phyloP scores from a whole-genome alignment of 2,797 vertebrate genomes.

The Fistularia tabacaria region DNA sequence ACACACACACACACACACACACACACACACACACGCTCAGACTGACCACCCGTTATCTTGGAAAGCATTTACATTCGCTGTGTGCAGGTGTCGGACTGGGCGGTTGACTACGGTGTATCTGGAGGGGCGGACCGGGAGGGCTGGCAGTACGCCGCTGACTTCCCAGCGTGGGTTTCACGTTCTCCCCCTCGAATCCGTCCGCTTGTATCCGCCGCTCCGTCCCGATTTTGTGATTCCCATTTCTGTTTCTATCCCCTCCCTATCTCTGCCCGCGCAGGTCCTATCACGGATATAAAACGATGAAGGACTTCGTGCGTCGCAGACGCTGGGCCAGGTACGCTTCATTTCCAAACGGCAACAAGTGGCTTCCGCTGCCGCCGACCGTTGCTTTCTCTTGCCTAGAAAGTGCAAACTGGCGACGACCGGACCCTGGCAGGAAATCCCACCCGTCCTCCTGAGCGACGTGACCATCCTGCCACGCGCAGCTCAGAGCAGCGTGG shows the following conservation, averaged over 20 bases:
- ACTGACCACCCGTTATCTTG: neutral
- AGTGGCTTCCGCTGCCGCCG: too few relatives aligned
- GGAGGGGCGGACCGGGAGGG: conserved; percentile 91
- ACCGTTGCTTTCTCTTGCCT: conserved; percentile 3
- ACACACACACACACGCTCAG: conserved; percentile 1
- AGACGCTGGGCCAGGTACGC: conserved; percentile 92
- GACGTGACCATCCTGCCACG: conserved; percentile 88
- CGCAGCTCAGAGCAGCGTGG: conserved; percentile 60
- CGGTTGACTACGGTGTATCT: conserved; percentile 80
- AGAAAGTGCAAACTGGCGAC: conserved; percentile 96
- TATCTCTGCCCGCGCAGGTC: conserved; percentile 72
- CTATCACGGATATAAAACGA: conserved; percentile 92
- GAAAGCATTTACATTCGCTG: conserved; percentile 7
- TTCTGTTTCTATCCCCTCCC: too few relatives aligned
- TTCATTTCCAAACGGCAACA: conserved; percentile 1
- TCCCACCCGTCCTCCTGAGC: conserved; percentile 83
- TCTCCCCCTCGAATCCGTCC: neutral
- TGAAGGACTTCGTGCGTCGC: conserved; percentile 97
- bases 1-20: conserved; percentile 6
- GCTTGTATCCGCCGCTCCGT: neutral
- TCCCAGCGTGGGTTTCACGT: conserved; percentile 83
- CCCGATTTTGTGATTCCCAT: conserved; percentile 1
- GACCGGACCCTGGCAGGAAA: conserved; percentile 93
- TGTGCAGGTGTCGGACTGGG: conserved; percentile 90
- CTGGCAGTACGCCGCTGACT: conserved; percentile 97